These are phyloP conservation scores for Seriola dumerili DNA, from an alignment of 2,113 vertebrate species.

Conservation along the genomic window DNA sequence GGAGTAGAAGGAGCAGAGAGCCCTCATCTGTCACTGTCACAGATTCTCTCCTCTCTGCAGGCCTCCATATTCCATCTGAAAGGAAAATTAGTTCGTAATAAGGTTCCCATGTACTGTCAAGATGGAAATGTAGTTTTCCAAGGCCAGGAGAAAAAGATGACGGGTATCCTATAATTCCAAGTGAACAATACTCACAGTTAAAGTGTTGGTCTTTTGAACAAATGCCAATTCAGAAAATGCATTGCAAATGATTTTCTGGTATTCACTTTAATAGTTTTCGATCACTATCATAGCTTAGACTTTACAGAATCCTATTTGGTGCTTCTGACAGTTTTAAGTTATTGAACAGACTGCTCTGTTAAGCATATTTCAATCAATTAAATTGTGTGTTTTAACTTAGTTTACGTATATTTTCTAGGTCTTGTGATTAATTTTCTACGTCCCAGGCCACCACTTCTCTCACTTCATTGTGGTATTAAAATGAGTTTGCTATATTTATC, in stretches of 20 bases:
- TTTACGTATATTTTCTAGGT: neutral
- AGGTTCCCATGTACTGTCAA: neutral
- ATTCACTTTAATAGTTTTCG: neutral
- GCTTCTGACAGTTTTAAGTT: neutral
- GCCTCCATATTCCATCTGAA: conserved; percentile 14
- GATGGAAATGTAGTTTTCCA: neutral
- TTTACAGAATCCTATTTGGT: neutral
- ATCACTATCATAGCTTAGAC: neutral
- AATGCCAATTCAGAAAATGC: neutral
- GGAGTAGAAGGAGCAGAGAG: conserved; percentile 34
- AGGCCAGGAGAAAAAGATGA: neutral
- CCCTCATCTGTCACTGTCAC: conserved; percentile 46
- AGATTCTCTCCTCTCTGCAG: conserved; percentile 9
- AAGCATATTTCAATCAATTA: neutral
- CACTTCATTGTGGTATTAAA: no score
- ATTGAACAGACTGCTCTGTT: no score
- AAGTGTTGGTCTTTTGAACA: neutral
- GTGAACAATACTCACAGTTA: neutral
- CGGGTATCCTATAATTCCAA: neutral
- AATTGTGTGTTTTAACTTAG: neutral
- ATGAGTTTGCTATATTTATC: no score
- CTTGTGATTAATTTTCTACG: neutral
- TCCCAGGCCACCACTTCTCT: neutral
- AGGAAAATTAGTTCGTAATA: neutral
- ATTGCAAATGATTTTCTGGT: neutral